These are phyloP conservation scores for Dreissena polymorpha DNA, from an alignment of 1,140 invertebrate species.

Conservation along the genomic window DNA sequence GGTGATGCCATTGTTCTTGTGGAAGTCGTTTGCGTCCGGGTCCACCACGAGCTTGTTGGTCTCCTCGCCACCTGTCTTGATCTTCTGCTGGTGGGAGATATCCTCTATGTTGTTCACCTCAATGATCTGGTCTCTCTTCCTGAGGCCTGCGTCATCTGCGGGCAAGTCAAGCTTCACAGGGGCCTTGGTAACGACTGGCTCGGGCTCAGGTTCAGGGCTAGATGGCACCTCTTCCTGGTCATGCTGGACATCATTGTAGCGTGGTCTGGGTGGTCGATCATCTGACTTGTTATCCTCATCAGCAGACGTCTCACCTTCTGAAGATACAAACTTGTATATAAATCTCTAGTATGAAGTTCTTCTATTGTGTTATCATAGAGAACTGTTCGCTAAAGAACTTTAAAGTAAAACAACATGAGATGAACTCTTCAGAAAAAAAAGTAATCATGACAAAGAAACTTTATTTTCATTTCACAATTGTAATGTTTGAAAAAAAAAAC, in stretches of 20 bases:
- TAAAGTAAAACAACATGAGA: too few relatives aligned
- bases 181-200: conserved; percentile 3
- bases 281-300: too few relatives aligned
- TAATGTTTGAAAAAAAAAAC: too few relatives aligned
- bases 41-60: conserved; percentile 95
- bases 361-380: too few relatives aligned
- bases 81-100: conserved; percentile 92
- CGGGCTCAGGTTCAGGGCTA: conserved; percentile 41
- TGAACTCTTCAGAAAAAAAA: too few relatives aligned
- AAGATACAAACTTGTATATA: too few relatives aligned
- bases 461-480: too few relatives aligned
- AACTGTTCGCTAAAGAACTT: too few relatives aligned
- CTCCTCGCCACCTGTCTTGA: conserved; percentile 91
- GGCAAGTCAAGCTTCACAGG: conserved; percentile 80
- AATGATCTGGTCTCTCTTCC: conserved; percentile 94
- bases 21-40: conserved; percentile 88
- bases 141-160: conserved; percentile 92
- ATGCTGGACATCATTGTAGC: conserved; percentile 32
- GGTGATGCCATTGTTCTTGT: conserved; percentile 85
- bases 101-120: conserved; percentile 89
- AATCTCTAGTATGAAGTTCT: too few relatives aligned
- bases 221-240: neutral
- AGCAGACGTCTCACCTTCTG: too few relatives aligned
- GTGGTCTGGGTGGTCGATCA: conserved; percentile 29
- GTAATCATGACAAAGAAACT: too few relatives aligned